phyloP scores from a whole-genome alignment of 2,113 vertebrate species.

The Larimichthys crocea region DNA sequence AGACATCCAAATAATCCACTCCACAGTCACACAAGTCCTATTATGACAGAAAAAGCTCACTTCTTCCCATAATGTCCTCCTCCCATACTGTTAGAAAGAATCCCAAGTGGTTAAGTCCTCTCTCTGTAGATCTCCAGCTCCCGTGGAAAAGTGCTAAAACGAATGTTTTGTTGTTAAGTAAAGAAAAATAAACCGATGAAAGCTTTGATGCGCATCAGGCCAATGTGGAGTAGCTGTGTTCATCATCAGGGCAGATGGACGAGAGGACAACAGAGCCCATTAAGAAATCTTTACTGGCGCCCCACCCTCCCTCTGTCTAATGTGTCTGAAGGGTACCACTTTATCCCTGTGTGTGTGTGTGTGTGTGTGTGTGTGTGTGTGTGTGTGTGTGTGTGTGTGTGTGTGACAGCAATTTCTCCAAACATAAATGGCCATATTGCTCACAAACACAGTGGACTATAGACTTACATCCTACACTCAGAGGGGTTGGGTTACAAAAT shows the following conservation, averaged over 20 bases:
- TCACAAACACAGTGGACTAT: neutral
- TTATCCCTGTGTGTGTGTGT: constrained; percentile 59
- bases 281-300: constrained; percentile 82
- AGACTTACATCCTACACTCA: neutral
- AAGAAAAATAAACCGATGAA: constrained; percentile 38
- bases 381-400: constrained; percentile 47
- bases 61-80: constrained; percentile 32
- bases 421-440: constrained; percentile 22
- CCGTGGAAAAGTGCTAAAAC: constrained; percentile 25
- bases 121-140: constrained; percentile 15
- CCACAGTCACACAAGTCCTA: constrained; percentile 47
- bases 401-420: constrained; percentile 15
- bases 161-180: constrained; percentile 24
- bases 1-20: constrained; percentile 50
- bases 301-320: constrained; percentile 82
- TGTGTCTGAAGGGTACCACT: constrained; percentile 80
- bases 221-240: constrained; percentile 66
- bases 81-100: constrained; percentile 23
- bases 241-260: constrained; percentile 79
- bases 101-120: constrained; percentile 31
- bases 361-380: constrained; percentile 52
- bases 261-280: constrained; percentile 76
- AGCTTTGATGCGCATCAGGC: constrained; percentile 56
- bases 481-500: neutral
- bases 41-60: constrained; percentile 9